Percentiles rank a stretch among this genome's conserved stretches.
Conservation (phyloP, 2,113 vertebrate species). For the Tachycineta bicolor region DNA sequence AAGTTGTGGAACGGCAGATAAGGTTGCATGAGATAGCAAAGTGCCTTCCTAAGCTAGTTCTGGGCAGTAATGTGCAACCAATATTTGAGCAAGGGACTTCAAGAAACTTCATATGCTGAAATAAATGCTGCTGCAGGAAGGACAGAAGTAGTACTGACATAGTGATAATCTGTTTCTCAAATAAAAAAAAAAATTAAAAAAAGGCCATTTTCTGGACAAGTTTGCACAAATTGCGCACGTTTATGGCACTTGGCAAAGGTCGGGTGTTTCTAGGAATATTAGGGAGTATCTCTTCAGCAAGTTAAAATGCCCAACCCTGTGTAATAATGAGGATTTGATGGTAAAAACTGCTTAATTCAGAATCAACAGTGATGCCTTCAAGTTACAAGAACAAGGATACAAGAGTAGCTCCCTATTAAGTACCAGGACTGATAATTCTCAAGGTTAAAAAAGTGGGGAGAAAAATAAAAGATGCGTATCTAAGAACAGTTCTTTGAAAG, state of each 20-base stretch:
- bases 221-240: background rate
- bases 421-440: background rate
- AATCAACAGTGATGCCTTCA: background rate
- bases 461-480: rapidly evolving
- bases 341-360: background rate
- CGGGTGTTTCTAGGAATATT: background rate
- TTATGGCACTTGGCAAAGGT: background rate
- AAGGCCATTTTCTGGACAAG: background rate
- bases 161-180: background rate
- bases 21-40: constrained; percentile 33
- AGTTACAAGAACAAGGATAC: background rate
- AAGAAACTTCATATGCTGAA: background rate
- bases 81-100: constrained; percentile 8
- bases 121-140: constrained; percentile 7
- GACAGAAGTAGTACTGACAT: background rate
- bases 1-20: constrained; percentile 43
- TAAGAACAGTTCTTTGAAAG: background rate
- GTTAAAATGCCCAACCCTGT: background rate
- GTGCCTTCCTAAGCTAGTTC: constrained; percentile 64
- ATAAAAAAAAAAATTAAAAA: background rate
- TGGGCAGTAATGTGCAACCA: constrained; percentile 49
- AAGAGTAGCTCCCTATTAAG: background rate
- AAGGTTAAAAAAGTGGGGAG: background rate
- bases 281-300: background rate
- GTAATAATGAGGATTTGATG: background rate